phyloP scores from a whole-genome alignment of 2,113 vertebrate species.

The Scartelaos histophorus region DNA sequence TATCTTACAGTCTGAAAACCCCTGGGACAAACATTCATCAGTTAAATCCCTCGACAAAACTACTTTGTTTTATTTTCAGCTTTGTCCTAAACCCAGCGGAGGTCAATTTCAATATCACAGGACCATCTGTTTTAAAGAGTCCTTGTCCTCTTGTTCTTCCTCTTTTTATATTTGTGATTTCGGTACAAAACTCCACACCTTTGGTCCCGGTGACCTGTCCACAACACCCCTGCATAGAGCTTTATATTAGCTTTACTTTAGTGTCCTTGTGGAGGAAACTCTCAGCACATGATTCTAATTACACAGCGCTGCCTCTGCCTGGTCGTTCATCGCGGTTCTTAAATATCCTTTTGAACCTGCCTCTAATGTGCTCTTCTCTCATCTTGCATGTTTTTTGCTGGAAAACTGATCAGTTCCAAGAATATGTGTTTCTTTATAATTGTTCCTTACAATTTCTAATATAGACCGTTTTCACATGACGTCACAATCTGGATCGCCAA shows the following conservation, averaged over 20 bases:
- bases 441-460: neutral
- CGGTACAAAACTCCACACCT: neutral
- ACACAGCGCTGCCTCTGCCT: neutral
- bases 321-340: neutral
- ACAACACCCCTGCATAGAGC: neutral
- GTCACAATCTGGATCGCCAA: no score
- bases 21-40: neutral
- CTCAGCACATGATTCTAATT: conserved; percentile 6
- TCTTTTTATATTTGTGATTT: neutral
- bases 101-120: neutral
- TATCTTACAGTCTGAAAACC: neutral
- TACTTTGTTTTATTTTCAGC: neutral
- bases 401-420: neutral
- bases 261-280: neutral
- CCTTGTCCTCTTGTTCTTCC: neutral
- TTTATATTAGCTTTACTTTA: neutral
- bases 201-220: neutral
- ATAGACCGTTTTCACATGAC: no score
- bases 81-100: neutral
- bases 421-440: neutral
- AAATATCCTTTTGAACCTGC: neutral
- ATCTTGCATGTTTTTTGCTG: neutral
- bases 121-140: conserved; percentile 3
- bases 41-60: neutral
- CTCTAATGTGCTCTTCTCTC: conserved; percentile 1